These are phyloP conservation scores for Artibeus jamaicensis DNA, from an alignment of 2,797 vertebrate species.

Conservation along the genomic window DNA sequence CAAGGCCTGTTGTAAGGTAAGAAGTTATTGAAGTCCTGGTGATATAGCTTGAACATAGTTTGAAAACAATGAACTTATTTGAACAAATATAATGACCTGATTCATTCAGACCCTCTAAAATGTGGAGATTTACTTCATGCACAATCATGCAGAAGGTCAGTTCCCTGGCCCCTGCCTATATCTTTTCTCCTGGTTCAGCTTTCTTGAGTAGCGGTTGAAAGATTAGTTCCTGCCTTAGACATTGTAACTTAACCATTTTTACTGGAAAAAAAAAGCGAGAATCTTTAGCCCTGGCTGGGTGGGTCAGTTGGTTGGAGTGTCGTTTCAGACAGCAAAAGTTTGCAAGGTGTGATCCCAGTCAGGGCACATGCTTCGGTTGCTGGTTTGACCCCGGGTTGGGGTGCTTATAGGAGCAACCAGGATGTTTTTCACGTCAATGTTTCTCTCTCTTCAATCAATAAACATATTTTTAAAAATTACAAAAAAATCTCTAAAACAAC, in stretches of 20 bases:
- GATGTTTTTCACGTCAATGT: neutral
- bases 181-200: neutral
- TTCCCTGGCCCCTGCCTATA: accelerated
- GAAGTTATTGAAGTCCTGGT: neutral
- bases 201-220: neutral
- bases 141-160: neutral
- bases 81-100: neutral
- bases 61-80: neutral
- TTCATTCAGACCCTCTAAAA: neutral
- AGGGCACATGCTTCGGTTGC: no score
- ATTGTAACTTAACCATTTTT: neutral
- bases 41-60: neutral
- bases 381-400: neutral
- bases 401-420: neutral
- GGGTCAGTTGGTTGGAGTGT: neutral
- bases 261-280: neutral
- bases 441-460: neutral
- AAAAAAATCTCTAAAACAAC: neutral
- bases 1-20: neutral
- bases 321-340: neutral
- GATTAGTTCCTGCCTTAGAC: neutral
- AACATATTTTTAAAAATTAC: neutral
- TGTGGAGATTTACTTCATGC: neutral
- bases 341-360: neutral
- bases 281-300: neutral